phyloP scores from a whole-genome alignment of 2,888 invertebrate species.

The Anodontia alba region DNA sequence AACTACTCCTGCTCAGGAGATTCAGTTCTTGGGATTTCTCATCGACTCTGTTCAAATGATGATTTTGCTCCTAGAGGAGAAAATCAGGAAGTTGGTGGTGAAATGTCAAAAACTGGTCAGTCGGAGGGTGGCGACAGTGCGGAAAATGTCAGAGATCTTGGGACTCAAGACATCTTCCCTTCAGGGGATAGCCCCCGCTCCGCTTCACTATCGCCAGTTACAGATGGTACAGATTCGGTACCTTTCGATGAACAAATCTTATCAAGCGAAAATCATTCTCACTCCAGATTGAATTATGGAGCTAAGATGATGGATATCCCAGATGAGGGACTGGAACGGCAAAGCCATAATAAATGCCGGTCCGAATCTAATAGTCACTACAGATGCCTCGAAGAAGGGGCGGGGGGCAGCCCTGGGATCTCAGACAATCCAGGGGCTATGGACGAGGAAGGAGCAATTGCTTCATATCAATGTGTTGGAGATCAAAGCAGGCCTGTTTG shows the following conservation, averaged over 20 bases:
- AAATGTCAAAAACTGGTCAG: neutral
- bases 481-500: neutral
- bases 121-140: neutral
- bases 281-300: constrained; percentile 19
- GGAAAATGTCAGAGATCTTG: constrained; percentile 15
- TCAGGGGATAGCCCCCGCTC: constrained; percentile 11
- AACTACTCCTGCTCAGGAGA: neutral
- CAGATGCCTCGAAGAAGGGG: constrained; percentile 41
- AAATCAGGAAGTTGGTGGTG: constrained; percentile 11
- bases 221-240: constrained; percentile 27
- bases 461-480: neutral
- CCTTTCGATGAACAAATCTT: constrained; percentile 20
- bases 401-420: constrained; percentile 21
- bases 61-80: neutral
- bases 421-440: constrained; percentile 18
- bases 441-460: constrained; percentile 12
- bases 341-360: constrained; percentile 23
- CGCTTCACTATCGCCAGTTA: constrained; percentile 21
- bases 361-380: constrained; percentile 23
- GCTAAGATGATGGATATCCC: constrained; percentile 25
- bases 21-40: neutral
- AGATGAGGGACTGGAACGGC: constrained; percentile 30
- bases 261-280: neutral
- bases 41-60: neutral
- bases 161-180: constrained; percentile 23